These are phyloP conservation scores for Luidia sarsii DNA, from an alignment of 53 echinoderm and acorn worm species.

Conservation along the genomic window DNA sequence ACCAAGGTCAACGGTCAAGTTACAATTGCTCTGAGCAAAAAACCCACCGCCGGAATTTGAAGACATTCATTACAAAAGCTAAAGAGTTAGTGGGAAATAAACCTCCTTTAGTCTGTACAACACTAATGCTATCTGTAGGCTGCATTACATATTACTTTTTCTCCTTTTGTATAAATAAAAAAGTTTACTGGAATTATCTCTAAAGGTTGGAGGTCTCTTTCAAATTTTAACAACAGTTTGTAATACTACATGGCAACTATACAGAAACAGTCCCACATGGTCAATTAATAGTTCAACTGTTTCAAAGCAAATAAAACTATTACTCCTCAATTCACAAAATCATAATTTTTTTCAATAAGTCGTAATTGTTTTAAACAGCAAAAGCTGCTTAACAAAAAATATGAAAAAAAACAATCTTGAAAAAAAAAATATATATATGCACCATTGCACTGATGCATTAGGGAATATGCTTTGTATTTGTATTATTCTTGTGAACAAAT, in stretches of 20 bases:
- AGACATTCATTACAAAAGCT: not conserved
- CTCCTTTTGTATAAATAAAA: no score
- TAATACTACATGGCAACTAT: not conserved
- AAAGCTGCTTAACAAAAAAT: not conserved
- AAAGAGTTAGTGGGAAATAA: not conserved
- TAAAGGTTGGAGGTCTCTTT: not conserved
- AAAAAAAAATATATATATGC: not conserved
- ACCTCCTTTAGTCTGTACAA: conserved; percentile 2
- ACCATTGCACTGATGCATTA: no score
- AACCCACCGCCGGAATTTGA: not conserved
- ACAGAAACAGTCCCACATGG: conserved; percentile 27
- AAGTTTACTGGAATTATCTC: conserved; percentile 4
- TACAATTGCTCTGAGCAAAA: conserved; percentile 2
- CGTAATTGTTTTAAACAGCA: not conserved
- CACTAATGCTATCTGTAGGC: conserved; percentile 1
- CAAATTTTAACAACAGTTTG: not conserved
- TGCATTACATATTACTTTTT: not conserved
- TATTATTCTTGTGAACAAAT: no score
- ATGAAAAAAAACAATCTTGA: not conserved
- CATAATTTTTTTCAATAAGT: not conserved
- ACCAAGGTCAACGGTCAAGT: no score
- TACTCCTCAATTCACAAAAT: not conserved
- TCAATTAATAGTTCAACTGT: not conserved
- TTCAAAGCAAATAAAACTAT: conserved; percentile 13
- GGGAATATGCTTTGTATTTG: no score